These are phyloP conservation scores for Rhodophaea formosa DNA, from an alignment of 2,888 invertebrate species.

Conservation along the genomic window DNA sequence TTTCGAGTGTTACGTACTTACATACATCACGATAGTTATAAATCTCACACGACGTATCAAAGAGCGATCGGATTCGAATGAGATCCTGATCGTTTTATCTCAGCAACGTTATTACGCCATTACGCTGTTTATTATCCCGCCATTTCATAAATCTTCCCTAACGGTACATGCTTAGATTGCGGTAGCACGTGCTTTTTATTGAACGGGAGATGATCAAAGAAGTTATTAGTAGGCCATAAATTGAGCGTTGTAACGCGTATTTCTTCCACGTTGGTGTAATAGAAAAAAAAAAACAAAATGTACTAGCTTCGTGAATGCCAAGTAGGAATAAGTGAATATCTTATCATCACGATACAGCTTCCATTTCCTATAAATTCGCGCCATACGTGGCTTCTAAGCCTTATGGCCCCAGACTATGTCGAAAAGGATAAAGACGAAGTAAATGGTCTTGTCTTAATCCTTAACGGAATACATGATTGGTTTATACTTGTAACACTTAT, in stretches of 20 bases:
- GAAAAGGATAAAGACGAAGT: too few relatives aligned
- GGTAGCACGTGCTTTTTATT: constrained; percentile 9
- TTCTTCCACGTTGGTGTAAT: too few relatives aligned
- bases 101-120: constrained; percentile 5
- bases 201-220: constrained; percentile 1
- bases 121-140: constrained; percentile 7
- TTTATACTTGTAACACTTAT: too few relatives aligned
- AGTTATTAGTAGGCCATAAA: background rate
- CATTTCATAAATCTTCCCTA: constrained; percentile 1
- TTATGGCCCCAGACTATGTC: too few relatives aligned
- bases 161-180: constrained; percentile 8
- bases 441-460: too few relatives aligned
- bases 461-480: too few relatives aligned
- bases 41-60: constrained; percentile 3
- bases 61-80: background rate
- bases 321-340: too few relatives aligned
- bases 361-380: too few relatives aligned
- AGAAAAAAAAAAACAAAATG: too few relatives aligned
- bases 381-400: too few relatives aligned
- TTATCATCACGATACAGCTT: too few relatives aligned
- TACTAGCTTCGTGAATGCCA: too few relatives aligned
- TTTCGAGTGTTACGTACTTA: background rate
- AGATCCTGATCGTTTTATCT: background rate
- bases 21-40: background rate
- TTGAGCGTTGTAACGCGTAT: background rate